Evolutionary conservation across 1,140 invertebrate genomes (phyloP), one percentile per base, ranked within the genome.

Genomic region (Oryzaephilus surinamensis): DNA sequence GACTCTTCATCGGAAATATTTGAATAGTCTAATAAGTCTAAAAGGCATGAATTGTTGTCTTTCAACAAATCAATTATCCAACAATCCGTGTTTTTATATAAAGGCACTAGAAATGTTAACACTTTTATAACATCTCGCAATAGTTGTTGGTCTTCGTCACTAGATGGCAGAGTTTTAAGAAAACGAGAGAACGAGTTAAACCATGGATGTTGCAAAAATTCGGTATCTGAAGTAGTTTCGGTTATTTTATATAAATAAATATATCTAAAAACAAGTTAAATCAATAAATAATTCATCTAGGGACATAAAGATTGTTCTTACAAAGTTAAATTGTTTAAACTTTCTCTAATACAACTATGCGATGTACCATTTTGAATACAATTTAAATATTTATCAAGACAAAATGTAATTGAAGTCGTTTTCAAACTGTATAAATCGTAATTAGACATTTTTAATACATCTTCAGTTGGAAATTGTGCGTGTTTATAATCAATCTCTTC

Each of bases 321-420:
- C 74, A 71, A 67, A 34, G 65, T 67, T 8, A 78, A 50, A 24
- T 66, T 63, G 48, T 66, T 60, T 1, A 78, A 41, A 3, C 68
- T 64, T 24, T 67, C 63, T 11, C 51, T 57, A 13, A 77, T 74
- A 41, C 65, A 62, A 17, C 57, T 52, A 42, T 79, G 75, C 0
- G 68, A 66, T 0, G 69, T 74, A 3, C 31, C 76, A 58, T 74
- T 77, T 50, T 79, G 72, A 21, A 79, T 61, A n/a, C 61, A 62
- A 10, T 67, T 58, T 7, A 79, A 46, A 32, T 66, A 64, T 38
- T 66, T 63, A 23, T 67, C 59, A 32, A 65, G 64, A 17, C 61
- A 66, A 45, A 65, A 66, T 19, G 64, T 36, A 1, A 72, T 56
- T 32, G 61, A 70, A 3, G 70, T 66, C 0, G 53, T 54, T 47